Evolutionary conservation across 2,113 vertebrate species (phyloP).

Genomic region (Bos javanicus): DNA sequence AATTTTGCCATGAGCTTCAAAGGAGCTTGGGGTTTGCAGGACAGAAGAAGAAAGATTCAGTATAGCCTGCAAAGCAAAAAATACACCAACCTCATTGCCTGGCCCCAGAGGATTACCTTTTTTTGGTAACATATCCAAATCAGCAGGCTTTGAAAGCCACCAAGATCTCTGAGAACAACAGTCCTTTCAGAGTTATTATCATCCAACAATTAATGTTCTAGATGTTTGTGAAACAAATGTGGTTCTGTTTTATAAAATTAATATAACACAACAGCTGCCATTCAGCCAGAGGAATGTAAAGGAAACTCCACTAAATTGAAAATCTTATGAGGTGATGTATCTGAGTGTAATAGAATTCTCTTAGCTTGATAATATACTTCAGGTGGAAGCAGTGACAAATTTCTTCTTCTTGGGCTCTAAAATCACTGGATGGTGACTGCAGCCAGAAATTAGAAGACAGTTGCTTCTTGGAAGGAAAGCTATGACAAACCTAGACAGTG

Average conservation of each 20-base stretch:
- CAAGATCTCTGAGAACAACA: background rate
- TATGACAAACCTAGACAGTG: background rate
- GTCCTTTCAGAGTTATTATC: background rate
- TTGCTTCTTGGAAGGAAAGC: background rate
- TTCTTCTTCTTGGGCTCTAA: background rate
- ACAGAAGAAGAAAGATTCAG: background rate
- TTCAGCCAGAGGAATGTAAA: constrained; percentile 16
- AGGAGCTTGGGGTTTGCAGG: background rate
- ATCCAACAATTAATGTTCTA: background rate
- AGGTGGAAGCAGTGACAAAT: background rate
- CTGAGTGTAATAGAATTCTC: background rate
- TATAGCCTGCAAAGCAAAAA: background rate
- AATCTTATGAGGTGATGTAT: background rate
- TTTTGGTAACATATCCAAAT: background rate
- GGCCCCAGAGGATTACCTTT: background rate
- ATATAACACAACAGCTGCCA: background rate
- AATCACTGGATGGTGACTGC: background rate
- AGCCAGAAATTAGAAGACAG: background rate
- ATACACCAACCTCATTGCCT: background rate
- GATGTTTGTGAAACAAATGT: constrained; percentile 50
- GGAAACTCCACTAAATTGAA: background rate
- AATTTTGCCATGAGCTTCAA: background rate
- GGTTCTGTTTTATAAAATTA: background rate
- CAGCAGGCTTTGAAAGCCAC: background rate
- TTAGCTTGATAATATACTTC: background rate